Base-by-base conservation (phyloP, 2,888 invertebrate species). In the Lochmaea crataegi region DNA sequence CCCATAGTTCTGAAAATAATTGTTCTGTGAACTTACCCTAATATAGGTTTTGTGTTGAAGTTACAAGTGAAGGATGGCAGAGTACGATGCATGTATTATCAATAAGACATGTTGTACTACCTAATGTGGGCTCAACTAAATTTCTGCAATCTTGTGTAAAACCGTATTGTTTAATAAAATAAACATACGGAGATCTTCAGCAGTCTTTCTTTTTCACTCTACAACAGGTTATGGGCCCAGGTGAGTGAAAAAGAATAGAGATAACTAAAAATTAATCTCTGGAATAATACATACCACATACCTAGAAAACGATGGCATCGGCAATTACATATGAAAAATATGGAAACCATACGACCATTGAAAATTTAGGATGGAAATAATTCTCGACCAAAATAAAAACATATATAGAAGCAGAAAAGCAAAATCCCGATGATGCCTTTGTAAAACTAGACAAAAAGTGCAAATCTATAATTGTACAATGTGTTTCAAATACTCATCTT, bases 401-500 rank as follows among this genome's bases (percentile, higher is more conserved):
- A 18, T 64, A 65, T 26, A 56, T 71, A 26, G 65, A 65, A 9
- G 12, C 66, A 41, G 41, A 71, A 71, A 65, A 11, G 10, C n/a
- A 16, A 45, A 18, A 16, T 9, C 67, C 45, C 12, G n/a, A 58
- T 57, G 45, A 58, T 22, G 51, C 5, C 9, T 65, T 65, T 51
- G n/a, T 26, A 75, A 79, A 71, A 77, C 72, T 65, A 78, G 77
- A 76, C 77, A 79, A 56, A 79, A 79, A 73, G 56, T 75, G 64
- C 26, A 70, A 70, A 32, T 22, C 51, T 6, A 65, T 81, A 18
- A 75, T 82, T 38, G 75, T 81, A 38, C 79, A 81, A 64, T 77
- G 81, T 67, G 72, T 81, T 12, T 61, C 78, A 18, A 76, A 82
- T 65, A 71, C 77, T 10, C 80, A 81, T 64, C 66, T 82, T 14